phyloP scores from a whole-genome alignment of 2,888 invertebrate species.

The Agrotis ipsilon region DNA sequence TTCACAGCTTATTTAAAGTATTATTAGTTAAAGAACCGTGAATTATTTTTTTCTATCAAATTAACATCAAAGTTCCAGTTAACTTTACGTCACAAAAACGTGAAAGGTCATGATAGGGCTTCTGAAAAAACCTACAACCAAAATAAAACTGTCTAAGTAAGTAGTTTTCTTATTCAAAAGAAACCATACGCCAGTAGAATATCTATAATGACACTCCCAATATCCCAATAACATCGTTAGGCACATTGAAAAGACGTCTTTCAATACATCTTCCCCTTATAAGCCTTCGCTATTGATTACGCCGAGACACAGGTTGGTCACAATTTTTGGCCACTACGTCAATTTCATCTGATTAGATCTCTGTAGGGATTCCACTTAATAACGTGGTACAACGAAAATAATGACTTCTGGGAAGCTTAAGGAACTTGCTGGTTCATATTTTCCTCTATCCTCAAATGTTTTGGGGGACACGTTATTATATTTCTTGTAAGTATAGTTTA shows the following conservation, averaged over 20 bases:
- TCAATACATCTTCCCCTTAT: slow-evolving; percentile 56
- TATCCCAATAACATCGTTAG: slow-evolving; percentile 61
- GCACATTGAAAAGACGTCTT: slow-evolving; percentile 52
- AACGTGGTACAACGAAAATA: slow-evolving; percentile 52
- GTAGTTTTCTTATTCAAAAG: background rate
- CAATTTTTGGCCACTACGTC: slow-evolving; percentile 73
- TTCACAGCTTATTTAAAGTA: no score
- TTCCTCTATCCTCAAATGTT: slow-evolving; percentile 2
- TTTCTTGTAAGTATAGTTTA: no score
- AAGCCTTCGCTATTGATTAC: slow-evolving; percentile 70
- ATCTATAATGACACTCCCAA: slow-evolving; percentile 44
- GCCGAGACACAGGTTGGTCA: slow-evolving; percentile 65
- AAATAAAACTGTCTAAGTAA: no score
- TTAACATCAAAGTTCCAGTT: no score
- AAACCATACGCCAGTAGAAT: slow-evolving; percentile 22
- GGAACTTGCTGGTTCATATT: slow-evolving; percentile 9
- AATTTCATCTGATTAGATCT: slow-evolving; percentile 74
- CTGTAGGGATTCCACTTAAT: slow-evolving; percentile 67
- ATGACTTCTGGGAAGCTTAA: slow-evolving; percentile 53
- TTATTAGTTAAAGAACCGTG: no score
- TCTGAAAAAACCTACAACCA: no score
- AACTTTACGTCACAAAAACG: no score
- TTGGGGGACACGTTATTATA: background rate
- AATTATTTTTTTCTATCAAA: no score
- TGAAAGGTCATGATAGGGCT: no score